Percentiles rank a stretch among this genome's conserved stretches.
Conservation (phyloP, 2,113 vertebrate genomes). For the Agelaius tricolor region DNA sequence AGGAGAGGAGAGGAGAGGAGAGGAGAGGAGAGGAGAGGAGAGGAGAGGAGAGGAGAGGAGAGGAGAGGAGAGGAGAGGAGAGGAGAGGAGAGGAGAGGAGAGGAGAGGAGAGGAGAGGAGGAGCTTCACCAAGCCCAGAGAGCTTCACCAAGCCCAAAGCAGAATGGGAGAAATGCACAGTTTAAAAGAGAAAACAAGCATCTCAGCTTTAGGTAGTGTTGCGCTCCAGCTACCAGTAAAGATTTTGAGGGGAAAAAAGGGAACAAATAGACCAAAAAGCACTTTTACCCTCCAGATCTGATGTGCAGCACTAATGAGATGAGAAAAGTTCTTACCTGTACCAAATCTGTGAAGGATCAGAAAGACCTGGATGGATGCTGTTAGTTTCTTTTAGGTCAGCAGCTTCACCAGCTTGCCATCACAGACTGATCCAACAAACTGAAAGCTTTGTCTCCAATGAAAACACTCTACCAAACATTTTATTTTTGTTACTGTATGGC, state of each 20-base stretch:
- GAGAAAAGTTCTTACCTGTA: neutral
- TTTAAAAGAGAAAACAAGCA: neutral
- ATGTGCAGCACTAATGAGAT: neutral
- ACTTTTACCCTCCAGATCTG: neutral
- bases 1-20: too few species aligned
- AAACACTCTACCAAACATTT: neutral
- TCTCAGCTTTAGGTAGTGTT: neutral
- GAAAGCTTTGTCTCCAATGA: neutral
- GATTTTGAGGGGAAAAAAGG: neutral
- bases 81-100: too few species aligned
- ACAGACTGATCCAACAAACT: neutral
- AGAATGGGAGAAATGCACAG: neutral
- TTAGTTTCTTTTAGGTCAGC: neutral
- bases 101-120: too few species aligned
- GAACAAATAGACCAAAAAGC: neutral
- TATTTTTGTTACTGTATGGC: neutral
- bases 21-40: too few species aligned
- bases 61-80: too few species aligned
- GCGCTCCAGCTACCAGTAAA: neutral
- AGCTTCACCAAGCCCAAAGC: neutral
- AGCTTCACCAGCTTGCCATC: neutral
- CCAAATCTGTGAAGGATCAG: neutral
- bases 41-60: too few species aligned
- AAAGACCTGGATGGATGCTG: neutral
- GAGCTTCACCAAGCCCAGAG: too few species aligned